Evolutionary conservation across 2,113 vertebrate species (phyloP), one percentile per base, ranked within the genome.

Genomic region (Ursus arctos): DNA sequence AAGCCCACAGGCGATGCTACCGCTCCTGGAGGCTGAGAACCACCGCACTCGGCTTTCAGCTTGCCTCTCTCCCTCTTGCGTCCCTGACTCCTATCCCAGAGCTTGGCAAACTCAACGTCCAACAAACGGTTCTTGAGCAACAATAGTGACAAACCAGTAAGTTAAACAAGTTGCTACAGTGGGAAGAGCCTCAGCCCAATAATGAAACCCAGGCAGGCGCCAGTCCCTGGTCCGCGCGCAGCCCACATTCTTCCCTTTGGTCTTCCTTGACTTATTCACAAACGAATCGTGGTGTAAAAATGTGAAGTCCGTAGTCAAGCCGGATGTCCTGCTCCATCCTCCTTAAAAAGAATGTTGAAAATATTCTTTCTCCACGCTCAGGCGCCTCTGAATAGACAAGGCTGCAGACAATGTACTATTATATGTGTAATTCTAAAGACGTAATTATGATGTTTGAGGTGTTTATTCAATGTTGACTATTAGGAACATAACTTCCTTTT

Each of bases 401-500:
- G 24, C 65, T 12, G 7, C 57, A 88, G 82, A 87, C 6, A 88
- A 82, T 57, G 7, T 24, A 82, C 31, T 47, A 31, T 89, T 76
- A 59, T 0, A 53, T 69, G 51, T 84, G 11, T 84, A 24, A 28
- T 90, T 77, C 61, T 90, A 43, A 21, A 90, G 63, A 90, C 18
- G 16, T 24, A 36, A 81, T 88, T 53, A 88, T 10, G 15, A 19
- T 47, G 7, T 74, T 90, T 51, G 40, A 19, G 40, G 72, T 57
- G 13, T 51, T 83, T 59, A 69, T 89, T 86, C 22, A 40, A 0
- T 33, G 22, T 85, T 90, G 72, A 71, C 74, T 33, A 72, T 21
- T 36, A 67, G 72, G 74, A 93, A 89, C 43, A 22, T 53, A 43
- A 76, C 49, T 89, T 92, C 7, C 61, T 57, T 95, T 92, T 84